Conservation (phyloP, 2,113 vertebrate genomes). For the Sceloporus tristichus region DNA sequence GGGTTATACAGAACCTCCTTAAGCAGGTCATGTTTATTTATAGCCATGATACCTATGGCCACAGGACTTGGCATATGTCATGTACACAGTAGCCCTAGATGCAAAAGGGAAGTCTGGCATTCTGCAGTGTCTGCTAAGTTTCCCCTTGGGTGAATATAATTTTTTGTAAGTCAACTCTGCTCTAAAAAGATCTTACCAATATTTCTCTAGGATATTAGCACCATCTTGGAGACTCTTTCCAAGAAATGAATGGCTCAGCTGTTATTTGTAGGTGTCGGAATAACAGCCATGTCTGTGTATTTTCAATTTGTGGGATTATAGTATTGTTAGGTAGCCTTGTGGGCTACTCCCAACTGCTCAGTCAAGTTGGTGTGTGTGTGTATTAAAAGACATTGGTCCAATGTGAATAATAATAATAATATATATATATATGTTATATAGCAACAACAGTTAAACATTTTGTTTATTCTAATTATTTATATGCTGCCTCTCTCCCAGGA, state of each 20-base stretch:
- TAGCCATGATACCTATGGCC: constrained; percentile 38
- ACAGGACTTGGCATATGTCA: not conserved
- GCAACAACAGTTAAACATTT: too few relatives aligned
- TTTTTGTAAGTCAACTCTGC: not conserved
- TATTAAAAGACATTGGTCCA: too few relatives aligned
- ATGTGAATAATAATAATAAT: too few relatives aligned
- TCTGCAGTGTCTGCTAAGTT: not conserved
- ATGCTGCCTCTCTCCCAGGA: too few relatives aligned
- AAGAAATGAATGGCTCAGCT: not conserved
- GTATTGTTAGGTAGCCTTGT: too few relatives aligned
- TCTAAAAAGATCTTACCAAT: not conserved
- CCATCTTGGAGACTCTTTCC: not conserved
- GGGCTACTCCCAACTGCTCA: too few relatives aligned
- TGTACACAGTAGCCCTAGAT: not conserved
- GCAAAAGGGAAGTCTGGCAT: not conserved
- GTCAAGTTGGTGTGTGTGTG: too few relatives aligned
- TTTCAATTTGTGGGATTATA: not conserved
- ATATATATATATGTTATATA: too few relatives aligned
- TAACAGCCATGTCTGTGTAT: not conserved
- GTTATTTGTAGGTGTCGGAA: not conserved
- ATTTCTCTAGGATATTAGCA: not conserved
- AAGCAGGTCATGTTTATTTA: constrained; percentile 48
- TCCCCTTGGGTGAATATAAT: not conserved
- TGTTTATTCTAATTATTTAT: too few relatives aligned
- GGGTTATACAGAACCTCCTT: constrained; percentile 22